Evolutionary conservation across 2,888 invertebrate genomes (phyloP).

Genomic region (Lasioglossum morio): DNA sequence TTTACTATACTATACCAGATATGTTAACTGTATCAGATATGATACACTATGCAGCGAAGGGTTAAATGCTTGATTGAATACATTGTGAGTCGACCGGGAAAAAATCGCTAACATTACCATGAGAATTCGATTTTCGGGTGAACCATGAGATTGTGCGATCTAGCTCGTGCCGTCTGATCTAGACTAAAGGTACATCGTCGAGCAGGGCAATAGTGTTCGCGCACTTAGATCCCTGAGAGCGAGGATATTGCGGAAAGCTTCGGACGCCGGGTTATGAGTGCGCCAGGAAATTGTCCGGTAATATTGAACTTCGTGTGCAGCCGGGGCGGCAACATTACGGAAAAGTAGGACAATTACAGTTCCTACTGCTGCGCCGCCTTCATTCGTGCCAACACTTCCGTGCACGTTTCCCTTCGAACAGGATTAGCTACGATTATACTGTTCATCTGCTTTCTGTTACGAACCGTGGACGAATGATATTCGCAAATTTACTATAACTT

Average conservation of each 20-base stretch:
- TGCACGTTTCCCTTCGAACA: neutral
- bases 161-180: conserved; percentile 13
- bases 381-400: conserved; percentile 12
- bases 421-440: conserved; percentile 22
- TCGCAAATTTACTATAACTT: neutral
- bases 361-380: conserved; percentile 4
- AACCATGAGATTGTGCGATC: neutral
- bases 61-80: no score
- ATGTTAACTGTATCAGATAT: no score
- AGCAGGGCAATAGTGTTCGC: conserved; percentile 27
- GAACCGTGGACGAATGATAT: neutral
- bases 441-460: neutral
- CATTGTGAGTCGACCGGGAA: neutral
- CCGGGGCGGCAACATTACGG: conserved; percentile 12
- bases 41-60: no score
- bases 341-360: conserved; percentile 37
- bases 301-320: conserved; percentile 47
- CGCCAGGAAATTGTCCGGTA: conserved; percentile 62
- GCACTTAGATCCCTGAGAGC: conserved; percentile 60
- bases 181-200: conserved; percentile 22
- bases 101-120: neutral
- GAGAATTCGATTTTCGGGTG: neutral
- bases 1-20: no score
- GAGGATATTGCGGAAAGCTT: conserved; percentile 64
- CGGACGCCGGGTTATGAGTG: conserved; percentile 37